Evolutionary conservation across 1,140 invertebrate genomes (phyloP).

Genomic region (Ceratosolen fusciceps): DNA sequence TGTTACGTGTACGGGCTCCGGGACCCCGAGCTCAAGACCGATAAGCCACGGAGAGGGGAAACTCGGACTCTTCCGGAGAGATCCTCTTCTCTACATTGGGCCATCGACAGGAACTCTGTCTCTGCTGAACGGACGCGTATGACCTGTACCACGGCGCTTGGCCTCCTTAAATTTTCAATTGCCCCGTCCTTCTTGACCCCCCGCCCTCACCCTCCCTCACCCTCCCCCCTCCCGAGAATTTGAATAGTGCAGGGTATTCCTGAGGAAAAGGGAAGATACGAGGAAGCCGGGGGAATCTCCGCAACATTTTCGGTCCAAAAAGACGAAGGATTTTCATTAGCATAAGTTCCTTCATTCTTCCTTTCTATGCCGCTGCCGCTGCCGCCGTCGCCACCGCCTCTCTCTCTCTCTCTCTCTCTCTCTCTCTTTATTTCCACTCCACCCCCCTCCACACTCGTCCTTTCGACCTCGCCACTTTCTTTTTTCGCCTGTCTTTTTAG

Average conservation of each 20-base stretch:
- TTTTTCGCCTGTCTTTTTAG: constrained; percentile 14
- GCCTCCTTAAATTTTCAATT: constrained; percentile 9
- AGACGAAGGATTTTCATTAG: constrained; percentile 65
- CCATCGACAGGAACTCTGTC: no score
- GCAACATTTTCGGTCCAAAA: constrained; percentile 29
- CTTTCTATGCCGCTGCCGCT: constrained; percentile 41
- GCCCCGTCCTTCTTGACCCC: background rate
- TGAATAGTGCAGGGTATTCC: constrained; percentile 14
- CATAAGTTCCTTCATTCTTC: constrained; percentile 55
- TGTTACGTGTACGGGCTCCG: constrained; percentile 28
- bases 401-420: no score
- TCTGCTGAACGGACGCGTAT: constrained; percentile 1
- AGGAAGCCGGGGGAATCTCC: constrained; percentile 35
- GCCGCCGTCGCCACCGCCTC: constrained; percentile 40
- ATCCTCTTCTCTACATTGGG: no score
- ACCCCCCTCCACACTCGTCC: no score
- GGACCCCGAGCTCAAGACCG: no score
- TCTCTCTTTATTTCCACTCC: no score
- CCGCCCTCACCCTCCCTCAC: no score
- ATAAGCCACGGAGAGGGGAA: no score
- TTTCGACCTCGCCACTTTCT: no score
- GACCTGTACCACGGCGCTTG: background rate
- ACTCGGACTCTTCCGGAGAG: no score
- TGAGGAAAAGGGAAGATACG: constrained; percentile 39
- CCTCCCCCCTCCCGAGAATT: background rate